Evolutionary conservation across 2,888 invertebrate species (phyloP).

Genomic region (Tetragnatha montana): DNA sequence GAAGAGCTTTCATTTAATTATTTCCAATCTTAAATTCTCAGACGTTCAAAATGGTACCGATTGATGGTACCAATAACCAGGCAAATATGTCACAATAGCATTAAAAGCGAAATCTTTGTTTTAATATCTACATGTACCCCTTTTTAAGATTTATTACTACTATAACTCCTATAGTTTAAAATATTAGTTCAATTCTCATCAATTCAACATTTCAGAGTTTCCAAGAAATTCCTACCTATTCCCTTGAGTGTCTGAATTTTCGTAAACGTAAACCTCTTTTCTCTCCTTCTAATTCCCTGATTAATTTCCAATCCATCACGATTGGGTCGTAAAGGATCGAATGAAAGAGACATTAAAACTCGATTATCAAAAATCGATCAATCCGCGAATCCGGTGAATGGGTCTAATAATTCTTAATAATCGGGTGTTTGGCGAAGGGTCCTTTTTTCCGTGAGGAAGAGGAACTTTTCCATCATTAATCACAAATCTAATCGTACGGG

Average conservation of each 20-base stretch:
- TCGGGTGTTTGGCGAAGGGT: not conserved
- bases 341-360: not conserved
- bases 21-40: no score
- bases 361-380: not conserved
- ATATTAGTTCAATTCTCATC: not conserved
- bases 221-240: not conserved
- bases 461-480: not conserved
- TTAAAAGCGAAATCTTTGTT: no score
- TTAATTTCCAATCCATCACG: not conserved
- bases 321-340: not conserved
- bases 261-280: not conserved
- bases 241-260: not conserved
- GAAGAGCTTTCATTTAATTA: not conserved
- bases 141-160: no score
- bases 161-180: no score
- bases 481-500: not conserved
- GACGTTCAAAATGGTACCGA: no score
- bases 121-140: no score
- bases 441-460: not conserved
- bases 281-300: not conserved
- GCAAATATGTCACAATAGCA: no score
- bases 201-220: not conserved
- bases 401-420: constrained; percentile 1
- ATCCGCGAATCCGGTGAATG: not conserved
- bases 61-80: no score